phyloP scores from a whole-genome alignment of 2,113 vertebrate genomes.

The Nothoprocta pentlandii region DNA sequence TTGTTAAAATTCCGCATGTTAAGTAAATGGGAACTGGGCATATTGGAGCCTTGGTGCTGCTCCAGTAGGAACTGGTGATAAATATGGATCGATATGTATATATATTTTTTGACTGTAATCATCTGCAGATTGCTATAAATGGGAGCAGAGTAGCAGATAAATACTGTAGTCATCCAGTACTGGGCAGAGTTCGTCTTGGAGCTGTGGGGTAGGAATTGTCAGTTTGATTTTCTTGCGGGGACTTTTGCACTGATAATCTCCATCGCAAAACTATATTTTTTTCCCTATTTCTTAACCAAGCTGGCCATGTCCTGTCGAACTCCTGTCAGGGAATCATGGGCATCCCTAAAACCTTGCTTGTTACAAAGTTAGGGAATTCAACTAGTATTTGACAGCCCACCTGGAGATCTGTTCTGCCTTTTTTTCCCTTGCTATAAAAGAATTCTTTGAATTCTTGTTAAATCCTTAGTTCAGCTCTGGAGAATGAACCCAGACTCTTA shows the following conservation, averaged over 20 bases:
- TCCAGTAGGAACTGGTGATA: not conserved
- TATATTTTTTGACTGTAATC: not conserved
- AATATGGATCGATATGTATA: not conserved
- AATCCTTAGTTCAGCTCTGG: not conserved
- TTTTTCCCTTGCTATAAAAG: not conserved
- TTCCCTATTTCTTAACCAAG: not conserved
- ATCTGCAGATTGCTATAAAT: not conserved
- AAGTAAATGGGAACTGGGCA: not conserved
- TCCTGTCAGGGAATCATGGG: not conserved
- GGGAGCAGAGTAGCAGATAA: not conserved
- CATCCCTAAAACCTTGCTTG: not conserved
- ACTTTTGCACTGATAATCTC: not conserved
- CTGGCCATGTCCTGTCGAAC: not conserved
- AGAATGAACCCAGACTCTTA: not conserved
- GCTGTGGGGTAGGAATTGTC: not conserved
- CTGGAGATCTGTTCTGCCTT: not conserved
- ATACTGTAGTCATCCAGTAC: not conserved
- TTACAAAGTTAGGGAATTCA: not conserved
- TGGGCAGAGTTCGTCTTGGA: not conserved
- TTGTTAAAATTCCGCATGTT: not conserved
- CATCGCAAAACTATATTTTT: not conserved
- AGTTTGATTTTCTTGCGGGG: not conserved
- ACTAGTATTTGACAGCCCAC: not conserved
- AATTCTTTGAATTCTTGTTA: constrained; percentile 29
- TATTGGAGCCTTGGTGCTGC: not conserved